Evolutionary conservation across 1,140 invertebrate species (phyloP), one percentile per base, ranked within the genome.

Genomic region (Pseudomyrmex dendroicus): DNA sequence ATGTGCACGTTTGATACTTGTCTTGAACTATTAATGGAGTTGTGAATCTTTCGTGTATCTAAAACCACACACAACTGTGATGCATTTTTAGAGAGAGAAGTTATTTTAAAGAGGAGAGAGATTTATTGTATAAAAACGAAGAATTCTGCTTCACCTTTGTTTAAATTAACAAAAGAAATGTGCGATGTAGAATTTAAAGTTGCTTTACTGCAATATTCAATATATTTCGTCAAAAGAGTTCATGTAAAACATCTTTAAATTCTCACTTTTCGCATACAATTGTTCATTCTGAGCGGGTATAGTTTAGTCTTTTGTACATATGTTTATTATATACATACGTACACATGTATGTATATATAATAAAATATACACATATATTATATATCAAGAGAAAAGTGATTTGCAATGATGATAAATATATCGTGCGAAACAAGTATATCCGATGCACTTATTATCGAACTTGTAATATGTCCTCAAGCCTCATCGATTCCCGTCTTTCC

Each of bases 1-100:
- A 88, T 94, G 50, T 91, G 90, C 12, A 94, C 93, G 3, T 94
- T 93, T 73, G 90, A 92, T 35, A 92, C 86, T 85, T 92, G 91
- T 84, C 90, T 92, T 25, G 77, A 93, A 54, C 48, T 92, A 8
- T 73, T 94, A 64, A 83, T 89, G 64, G 89, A 82, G 72, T 91
- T 91, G 89, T 92, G 73, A 92, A 70, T 61, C n/a, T 22, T 22
- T 84, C 22, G 2, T 1, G 13, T 20, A 20, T 72, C n/a, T 68
- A 20, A 62, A 67, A n/a, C 35, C 0, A 35, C 0, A 35, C 35
- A 35, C 20, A 83, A 1, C 66, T 83, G 66, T 59, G 72, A 85
- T 73, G 70, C 7, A 74, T 66, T 66, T 10, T 77, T 54, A 5
- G 15, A 52, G 8, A 35, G 48, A 54, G 12, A 13, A 3, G n/a